phyloP scores from a whole-genome alignment of 2,797 vertebrate genomes.

The Silurus aristotelis region DNA sequence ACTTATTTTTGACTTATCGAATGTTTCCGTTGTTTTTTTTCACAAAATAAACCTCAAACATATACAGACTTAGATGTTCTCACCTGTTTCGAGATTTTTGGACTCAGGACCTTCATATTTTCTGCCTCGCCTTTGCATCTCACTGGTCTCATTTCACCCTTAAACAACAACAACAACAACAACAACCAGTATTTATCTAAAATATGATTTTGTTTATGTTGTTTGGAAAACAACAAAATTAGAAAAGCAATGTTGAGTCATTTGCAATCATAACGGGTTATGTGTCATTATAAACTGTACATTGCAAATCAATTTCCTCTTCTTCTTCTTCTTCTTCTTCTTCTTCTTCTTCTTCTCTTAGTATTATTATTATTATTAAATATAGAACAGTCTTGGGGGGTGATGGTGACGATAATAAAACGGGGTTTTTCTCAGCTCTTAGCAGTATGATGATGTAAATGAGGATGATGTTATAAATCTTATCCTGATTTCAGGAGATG shows the following conservation, averaged over 20 bases:
- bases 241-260: too few relatives aligned
- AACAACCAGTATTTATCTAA: not conserved
- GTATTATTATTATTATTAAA: not conserved
- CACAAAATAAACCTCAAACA: too few relatives aligned
- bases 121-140: not conserved
- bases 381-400: not conserved
- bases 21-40: too few relatives aligned
- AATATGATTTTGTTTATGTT: not conserved
- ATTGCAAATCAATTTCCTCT: too few relatives aligned
- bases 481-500: not conserved
- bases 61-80: not conserved
- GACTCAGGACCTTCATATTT: not conserved
- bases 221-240: not conserved
- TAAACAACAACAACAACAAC: not conserved
- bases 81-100: constrained; percentile 29
- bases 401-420: not conserved
- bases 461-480: not conserved
- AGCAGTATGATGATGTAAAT: not conserved
- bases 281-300: too few relatives aligned
- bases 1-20: too few relatives aligned
- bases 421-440: not conserved
- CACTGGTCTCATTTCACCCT: constrained; percentile 9
- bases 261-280: too few relatives aligned
- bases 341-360: not conserved
- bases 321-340: too few relatives aligned